Conservation (phyloP, 2,113 vertebrate genomes). For the Coturnix japonica region DNA sequence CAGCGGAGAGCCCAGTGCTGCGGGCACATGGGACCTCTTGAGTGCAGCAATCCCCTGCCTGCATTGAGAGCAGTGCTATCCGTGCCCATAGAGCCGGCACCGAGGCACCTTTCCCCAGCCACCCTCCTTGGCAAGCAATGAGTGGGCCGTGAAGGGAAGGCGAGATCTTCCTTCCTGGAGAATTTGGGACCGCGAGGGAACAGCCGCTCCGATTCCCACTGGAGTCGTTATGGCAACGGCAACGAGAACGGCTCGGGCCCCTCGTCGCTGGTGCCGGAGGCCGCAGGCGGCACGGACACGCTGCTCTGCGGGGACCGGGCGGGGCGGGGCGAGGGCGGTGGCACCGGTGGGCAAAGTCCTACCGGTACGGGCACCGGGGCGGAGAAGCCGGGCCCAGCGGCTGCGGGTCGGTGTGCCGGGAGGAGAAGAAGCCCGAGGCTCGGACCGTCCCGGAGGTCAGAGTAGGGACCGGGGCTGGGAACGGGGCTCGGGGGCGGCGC, state of each 20-base stretch:
- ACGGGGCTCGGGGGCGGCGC: background rate
- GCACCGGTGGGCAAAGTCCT: too few relatives aligned
- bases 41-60: background rate
- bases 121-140: background rate
- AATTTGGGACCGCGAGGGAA: background rate
- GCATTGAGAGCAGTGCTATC: background rate
- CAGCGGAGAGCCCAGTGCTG: background rate
- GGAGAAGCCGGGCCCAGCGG: too few relatives aligned
- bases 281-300: background rate
- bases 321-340: too few relatives aligned
- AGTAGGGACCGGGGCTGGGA: background rate
- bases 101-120: background rate
- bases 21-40: background rate
- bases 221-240: conserved; percentile 59
- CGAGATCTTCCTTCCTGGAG: background rate
- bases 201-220: background rate
- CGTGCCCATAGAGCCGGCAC: background rate
- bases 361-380: too few relatives aligned
- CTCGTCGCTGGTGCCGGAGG: background rate
- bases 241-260: background rate
- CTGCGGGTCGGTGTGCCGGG: too few relatives aligned
- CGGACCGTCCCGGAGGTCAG: background rate
- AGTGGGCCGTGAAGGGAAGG: background rate
- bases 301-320: too few relatives aligned
- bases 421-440: too few relatives aligned